A percentile compares a stretch with the other conserved stretches of the same genome.
Evolutionary conservation across 1,140 invertebrate species (phyloP).

Genomic region (Meloidogyne floridensis): DNA sequence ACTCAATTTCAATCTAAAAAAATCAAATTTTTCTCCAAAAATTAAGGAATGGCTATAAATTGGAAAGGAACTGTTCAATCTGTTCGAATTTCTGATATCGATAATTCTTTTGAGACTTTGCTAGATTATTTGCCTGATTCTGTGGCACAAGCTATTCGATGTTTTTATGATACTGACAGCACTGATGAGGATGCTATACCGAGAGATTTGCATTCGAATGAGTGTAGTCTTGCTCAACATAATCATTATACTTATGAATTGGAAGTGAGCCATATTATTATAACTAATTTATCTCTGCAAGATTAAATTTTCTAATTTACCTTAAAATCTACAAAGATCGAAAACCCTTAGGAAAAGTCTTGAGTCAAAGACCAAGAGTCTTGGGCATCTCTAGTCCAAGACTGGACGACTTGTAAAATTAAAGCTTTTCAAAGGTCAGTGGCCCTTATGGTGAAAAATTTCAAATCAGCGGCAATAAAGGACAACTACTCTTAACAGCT

Average conservation of each 20-base stretch:
- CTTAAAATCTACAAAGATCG: too few relatives aligned
- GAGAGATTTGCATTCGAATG: slow-evolving; percentile 44
- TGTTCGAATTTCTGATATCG: slow-evolving; percentile 52
- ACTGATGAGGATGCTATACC: slow-evolving; percentile 28
- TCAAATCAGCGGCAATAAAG: slow-evolving; percentile 52
- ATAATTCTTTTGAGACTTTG: slow-evolving; percentile 59
- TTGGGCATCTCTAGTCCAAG: too few relatives aligned
- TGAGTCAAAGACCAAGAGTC: too few relatives aligned
- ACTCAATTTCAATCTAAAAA: too few relatives aligned
- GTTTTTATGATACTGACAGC: slow-evolving; percentile 58
- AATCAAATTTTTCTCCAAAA: background rate
- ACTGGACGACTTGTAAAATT: background rate
- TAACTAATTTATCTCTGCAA: too few relatives aligned
- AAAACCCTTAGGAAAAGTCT: too few relatives aligned
- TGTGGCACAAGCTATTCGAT: slow-evolving; percentile 49
- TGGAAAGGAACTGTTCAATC: slow-evolving; percentile 59
- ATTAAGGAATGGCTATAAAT: slow-evolving; percentile 52
- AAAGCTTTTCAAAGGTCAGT: slow-evolving; percentile 38
- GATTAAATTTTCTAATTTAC: too few relatives aligned
- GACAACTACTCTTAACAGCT: slow-evolving; percentile 56
- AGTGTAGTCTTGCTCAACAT: slow-evolving; percentile 56
- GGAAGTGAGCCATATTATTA: slow-evolving; percentile 37
- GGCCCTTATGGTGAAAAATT: slow-evolving; percentile 57
- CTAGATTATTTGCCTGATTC: slow-evolving; percentile 58
- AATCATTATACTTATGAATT: slow-evolving; percentile 61